Percentiles rank a stretch among this genome's conserved stretches.
Conservation (phyloP, 1,140 invertebrate genomes). For the Drosophila seguyi region DNA sequence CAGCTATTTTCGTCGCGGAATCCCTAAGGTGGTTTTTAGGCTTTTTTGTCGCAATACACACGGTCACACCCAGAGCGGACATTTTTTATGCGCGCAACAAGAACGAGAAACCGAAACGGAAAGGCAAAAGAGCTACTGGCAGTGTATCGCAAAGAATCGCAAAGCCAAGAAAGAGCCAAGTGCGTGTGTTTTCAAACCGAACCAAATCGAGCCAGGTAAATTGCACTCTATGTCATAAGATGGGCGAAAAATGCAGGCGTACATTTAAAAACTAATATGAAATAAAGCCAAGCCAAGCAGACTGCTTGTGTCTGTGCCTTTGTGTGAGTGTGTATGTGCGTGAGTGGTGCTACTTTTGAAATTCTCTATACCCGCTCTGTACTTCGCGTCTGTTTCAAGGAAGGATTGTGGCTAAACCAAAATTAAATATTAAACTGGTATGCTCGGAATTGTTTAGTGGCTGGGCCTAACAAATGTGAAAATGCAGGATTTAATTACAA, state of each 20-base stretch:
- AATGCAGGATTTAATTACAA: constrained; percentile 26
- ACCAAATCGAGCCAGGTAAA: constrained; percentile 54
- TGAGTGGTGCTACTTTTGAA: constrained; percentile 73
- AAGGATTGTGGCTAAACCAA: constrained; percentile 35
- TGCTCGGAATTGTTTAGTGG: constrained; percentile 14
- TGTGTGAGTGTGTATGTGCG: constrained; percentile 58
- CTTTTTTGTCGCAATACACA: background rate
- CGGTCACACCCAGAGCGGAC: constrained; percentile 20
- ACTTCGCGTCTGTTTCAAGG: constrained; percentile 54
- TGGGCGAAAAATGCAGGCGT: constrained; percentile 14
- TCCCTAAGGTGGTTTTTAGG: background rate
- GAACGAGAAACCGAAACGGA: constrained; percentile 52
- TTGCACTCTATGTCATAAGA: constrained; percentile 44
- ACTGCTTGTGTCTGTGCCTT: constrained; percentile 55
- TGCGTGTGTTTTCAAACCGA: constrained; percentile 52
- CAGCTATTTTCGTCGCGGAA: background rate
- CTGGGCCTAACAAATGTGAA: constrained; percentile 10
- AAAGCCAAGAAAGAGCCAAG: constrained; percentile 52
- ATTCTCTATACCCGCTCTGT: constrained; percentile 80
- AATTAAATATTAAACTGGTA: constrained; percentile 6
- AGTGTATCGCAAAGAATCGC: constrained; percentile 29
- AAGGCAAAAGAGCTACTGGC: constrained; percentile 38
- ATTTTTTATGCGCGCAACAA: constrained; percentile 52
- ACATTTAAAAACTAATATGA: constrained; percentile 48
- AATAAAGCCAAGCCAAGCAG: constrained; percentile 69